Conservation (phyloP, 2,888 invertebrate species). For the Pyrgus malvae region DNA sequence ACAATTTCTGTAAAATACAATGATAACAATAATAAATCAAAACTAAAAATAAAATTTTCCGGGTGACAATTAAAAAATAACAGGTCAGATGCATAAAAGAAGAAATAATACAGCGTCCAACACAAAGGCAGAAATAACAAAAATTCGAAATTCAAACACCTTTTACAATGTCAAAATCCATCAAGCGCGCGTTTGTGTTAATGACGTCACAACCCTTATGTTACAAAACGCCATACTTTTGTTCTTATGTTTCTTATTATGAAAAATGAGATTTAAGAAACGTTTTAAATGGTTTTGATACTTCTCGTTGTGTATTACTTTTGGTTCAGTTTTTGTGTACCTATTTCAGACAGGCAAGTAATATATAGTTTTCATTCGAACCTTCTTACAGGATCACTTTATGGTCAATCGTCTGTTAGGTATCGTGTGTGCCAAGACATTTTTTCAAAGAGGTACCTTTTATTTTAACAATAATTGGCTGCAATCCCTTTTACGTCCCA, state of each 20-base stretch:
- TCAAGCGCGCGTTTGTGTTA: conserved; percentile 55
- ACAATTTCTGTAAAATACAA: too few species aligned
- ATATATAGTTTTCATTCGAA: too few species aligned
- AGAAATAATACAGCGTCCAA: background rate
- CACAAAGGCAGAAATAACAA: conserved; percentile 13
- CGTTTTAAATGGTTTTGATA: conserved; percentile 5
- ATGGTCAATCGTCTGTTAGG: too few species aligned
- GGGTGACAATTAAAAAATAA: background rate
- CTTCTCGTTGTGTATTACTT: background rate
- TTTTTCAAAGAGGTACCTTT: too few species aligned
- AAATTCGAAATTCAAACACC: conserved; percentile 32
- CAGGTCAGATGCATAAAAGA: background rate
- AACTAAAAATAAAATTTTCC: too few species aligned
- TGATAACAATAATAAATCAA: too few species aligned
- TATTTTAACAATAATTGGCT: too few species aligned
- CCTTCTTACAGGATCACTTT: too few species aligned
- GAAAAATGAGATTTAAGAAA: conserved; percentile 5
- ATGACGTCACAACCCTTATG: conserved; percentile 65
- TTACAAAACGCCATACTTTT: conserved; percentile 25
- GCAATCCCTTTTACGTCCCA: too few species aligned
- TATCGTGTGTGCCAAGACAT: too few species aligned
- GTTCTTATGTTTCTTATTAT: conserved; percentile 19
- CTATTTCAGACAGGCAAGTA: too few species aligned
- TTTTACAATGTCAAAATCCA: conserved; percentile 54
- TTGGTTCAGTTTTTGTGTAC: background rate